Base-by-base conservation (phyloP, 2,113 vertebrate species). In the Trichomycterus rosablanca region DNA sequence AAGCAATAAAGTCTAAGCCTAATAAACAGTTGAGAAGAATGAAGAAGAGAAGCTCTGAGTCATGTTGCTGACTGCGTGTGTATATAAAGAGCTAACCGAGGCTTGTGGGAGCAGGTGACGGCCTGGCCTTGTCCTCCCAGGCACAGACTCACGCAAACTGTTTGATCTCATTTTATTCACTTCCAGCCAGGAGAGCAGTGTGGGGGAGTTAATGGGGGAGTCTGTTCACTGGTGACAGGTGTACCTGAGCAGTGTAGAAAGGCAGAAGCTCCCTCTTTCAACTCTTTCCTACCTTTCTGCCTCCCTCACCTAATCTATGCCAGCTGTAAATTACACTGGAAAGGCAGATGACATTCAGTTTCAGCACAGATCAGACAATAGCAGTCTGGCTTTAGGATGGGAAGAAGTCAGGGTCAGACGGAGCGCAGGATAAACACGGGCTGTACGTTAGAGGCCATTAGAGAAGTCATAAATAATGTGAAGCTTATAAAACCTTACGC, bases 181-280 rank as follows among this genome's bases (percentile, higher is more conserved):
- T 28, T 10, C 5, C 44, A 57, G 70, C 22, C 22, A 56, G 62
- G n/a, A 65, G 49, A 66, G 22, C 44, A 48, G 30, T 7, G 50
- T 20, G 35, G 35, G 23, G 54, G 57, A 24, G n/a, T n/a, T n/a
- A n/a, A n/a, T n/a, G n/a, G 52, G 60, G 35, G 24, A 9, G 30
- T 50, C 3, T 11, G 59, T n/a, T n/a, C n/a, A 22, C 50, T 51
- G 55, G 48, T 70, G 74, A 80, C 81, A 89, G 83, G 80, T 86
- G 81, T 67, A 73, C 35, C 23, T 53, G 43, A 50, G 53, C 19
- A 30, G 57, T 19, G 14, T 39, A 19, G 43, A 16, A 72, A 42
- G 28, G 37, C 43, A 70, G 54, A 52, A 16, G 35, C 64, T 56
- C 30, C 12, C 52, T 30, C 35, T 52, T 24, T 43, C 42, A 16